Base-by-base conservation (phyloP, 2,888 invertebrate genomes). In the Orthosia cruda region DNA sequence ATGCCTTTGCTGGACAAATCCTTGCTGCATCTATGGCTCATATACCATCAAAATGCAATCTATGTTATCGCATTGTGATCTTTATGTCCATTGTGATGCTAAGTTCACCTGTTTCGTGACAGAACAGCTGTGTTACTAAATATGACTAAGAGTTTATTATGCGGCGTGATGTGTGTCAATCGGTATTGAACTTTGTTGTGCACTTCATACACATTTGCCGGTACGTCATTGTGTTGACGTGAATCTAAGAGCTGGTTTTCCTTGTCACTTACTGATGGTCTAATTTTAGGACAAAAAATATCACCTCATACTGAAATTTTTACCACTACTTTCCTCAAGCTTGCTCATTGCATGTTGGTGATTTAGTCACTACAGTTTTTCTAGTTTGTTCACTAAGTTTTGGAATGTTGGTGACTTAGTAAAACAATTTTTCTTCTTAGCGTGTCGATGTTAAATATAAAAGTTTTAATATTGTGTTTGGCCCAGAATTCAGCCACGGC, bases 71-170 rank as follows among this genome's bases (percentile, higher is more conserved):
- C 9, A 40, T 40, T 40, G 40, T 40, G 40, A 40, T 40, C 40
- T 40, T 40, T 12, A 62, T 23, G 49, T 63, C 13, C 18, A 26
- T 13, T 12, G 32, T 26, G 12, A 16, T 63, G 23, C 9, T 13
- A 40, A 66, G 23, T 23, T 13, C 18, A 23, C 9, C 59, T 32
- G 15, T 16, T 20, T 32, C 20, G 32, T 58, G 66, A 47, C 23
- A 15, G 45, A 59, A 50, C 68, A 63, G 32, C 68, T 62, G 61
- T 68, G 45, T n/a, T 26, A 26, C 13, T 18, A 23, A 45, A 54
- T 26, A 68, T 20, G 26, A 11, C 16, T 16, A 13, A 20, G 68
- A 54, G 16, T n/a, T 26, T 70, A 67, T 52, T 18, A n/a, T 16
- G 16, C 26, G 13, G 15, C 45, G n/a, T 54, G 67, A 45, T 26